Evolutionary conservation across 1,140 invertebrate species (phyloP).

Genomic region (Euwallacea similis): DNA sequence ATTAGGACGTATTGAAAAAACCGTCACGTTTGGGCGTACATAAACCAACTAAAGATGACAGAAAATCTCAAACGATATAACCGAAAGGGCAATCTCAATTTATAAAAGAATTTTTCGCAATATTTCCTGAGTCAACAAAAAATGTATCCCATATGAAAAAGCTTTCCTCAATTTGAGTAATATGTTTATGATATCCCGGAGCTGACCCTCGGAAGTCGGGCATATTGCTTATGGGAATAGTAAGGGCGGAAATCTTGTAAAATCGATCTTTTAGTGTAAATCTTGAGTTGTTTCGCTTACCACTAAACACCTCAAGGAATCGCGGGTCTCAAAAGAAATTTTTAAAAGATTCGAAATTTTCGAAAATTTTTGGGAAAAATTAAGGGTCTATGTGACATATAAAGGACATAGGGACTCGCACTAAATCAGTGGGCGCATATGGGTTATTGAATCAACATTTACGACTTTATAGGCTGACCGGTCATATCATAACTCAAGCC

Average conservation of each 20-base stretch:
- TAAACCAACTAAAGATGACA: too few relatives aligned
- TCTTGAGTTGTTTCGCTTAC: too few relatives aligned
- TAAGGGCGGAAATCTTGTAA: neutral
- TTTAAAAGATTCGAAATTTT: too few relatives aligned
- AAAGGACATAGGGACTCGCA: neutral
- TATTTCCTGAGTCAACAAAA: slow-evolving; percentile 36
- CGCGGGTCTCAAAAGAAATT: too few relatives aligned
- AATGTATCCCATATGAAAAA: slow-evolving; percentile 36
- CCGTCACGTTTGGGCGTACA: too few relatives aligned
- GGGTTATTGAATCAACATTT: slow-evolving; percentile 51
- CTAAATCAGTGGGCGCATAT: slow-evolving; percentile 33
- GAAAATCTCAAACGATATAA: neutral
- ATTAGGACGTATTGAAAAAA: too few relatives aligned
- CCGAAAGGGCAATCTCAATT: slow-evolving; percentile 22
- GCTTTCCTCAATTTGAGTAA: slow-evolving; percentile 44
- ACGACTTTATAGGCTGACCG: slow-evolving; percentile 48
- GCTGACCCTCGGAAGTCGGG: slow-evolving; percentile 42
- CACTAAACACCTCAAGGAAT: too few relatives aligned
- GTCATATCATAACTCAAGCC: slow-evolving; percentile 51
- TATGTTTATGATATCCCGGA: slow-evolving; percentile 46
- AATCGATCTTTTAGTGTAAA: neutral
- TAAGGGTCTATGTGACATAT: too few relatives aligned
- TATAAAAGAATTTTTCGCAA: slow-evolving; percentile 34
- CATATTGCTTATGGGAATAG: slow-evolving; percentile 31
- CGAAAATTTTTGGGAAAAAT: too few relatives aligned